These are phyloP conservation scores for Platycheirus rosarum DNA, from an alignment of 2,888 invertebrate genomes.

Conservation along the genomic window DNA sequence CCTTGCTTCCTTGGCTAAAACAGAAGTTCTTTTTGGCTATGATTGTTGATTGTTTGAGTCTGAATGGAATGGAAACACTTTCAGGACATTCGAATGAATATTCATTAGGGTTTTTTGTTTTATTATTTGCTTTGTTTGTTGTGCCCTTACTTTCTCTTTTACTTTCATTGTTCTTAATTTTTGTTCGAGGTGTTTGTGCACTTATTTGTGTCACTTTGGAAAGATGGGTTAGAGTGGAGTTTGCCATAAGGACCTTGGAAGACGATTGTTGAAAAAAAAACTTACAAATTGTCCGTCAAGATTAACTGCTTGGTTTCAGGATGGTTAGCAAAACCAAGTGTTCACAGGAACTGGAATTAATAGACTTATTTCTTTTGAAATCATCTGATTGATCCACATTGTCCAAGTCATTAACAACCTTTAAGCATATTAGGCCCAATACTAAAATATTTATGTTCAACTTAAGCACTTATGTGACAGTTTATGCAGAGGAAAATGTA, in stretches of 20 bases:
- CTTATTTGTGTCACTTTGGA: neutral
- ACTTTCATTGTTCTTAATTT: neutral
- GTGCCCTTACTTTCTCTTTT: neutral
- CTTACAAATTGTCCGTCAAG: neutral
- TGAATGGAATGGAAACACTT: conserved; percentile 31
- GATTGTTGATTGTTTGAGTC: conserved; percentile 4
- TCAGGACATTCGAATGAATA: conserved; percentile 54
- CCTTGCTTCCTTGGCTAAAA: conserved; percentile 40
- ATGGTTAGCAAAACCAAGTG: neutral
- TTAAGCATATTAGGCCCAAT: too few species aligned
- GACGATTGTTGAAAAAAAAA: neutral
- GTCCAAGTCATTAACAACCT: too few species aligned
- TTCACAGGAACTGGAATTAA: neutral
- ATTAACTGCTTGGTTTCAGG: neutral
- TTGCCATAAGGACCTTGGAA: neutral
- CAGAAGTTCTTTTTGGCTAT: conserved; percentile 25
- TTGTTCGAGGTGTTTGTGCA: neutral
- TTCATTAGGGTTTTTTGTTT: conserved; percentile 34
- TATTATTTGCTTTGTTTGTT: conserved; percentile 6
- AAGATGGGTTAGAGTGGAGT: neutral
- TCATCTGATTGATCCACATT: too few species aligned
- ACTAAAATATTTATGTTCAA: too few species aligned
- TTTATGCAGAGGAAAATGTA: too few species aligned
- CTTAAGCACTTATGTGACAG: too few species aligned
- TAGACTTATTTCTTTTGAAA: neutral